These are phyloP conservation scores for Rhinogobio ventralis DNA, from an alignment of 2,797 vertebrate species.

Conservation along the genomic window DNA sequence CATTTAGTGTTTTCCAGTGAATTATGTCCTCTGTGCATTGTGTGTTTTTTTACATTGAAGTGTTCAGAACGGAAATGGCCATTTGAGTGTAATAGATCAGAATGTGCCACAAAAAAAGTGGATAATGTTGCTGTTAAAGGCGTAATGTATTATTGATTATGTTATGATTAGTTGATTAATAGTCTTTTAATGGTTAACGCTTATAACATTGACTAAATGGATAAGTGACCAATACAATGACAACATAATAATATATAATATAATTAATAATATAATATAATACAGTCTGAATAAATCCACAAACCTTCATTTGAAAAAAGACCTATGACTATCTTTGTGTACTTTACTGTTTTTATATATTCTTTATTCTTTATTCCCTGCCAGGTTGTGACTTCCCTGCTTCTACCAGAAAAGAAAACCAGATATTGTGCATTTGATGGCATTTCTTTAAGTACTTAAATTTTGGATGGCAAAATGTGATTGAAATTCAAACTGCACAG, in stretches of 20 bases:
- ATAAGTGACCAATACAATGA: too few relatives aligned
- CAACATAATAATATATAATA: too few relatives aligned
- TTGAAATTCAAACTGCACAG: not conserved
- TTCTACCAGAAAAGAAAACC: not conserved
- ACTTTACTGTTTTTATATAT: too few relatives aligned
- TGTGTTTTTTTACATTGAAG: too few relatives aligned
- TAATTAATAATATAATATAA: too few relatives aligned
- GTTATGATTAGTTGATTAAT: not conserved
- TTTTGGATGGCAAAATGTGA: not conserved
- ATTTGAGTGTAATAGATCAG: too few relatives aligned
- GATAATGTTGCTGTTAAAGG: not conserved
- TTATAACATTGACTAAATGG: not conserved
- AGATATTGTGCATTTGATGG: not conserved
- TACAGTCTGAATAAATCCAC: too few relatives aligned
- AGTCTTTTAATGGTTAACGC: not conserved
- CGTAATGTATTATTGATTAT: not conserved
- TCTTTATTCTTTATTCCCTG: too few relatives aligned
- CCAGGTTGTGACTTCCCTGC: not conserved
- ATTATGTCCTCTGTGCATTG: not conserved
- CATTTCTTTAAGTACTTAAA: not conserved
- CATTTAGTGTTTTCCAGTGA: conserved; percentile 1
- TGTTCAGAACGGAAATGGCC: too few relatives aligned
- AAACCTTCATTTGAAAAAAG: too few relatives aligned
- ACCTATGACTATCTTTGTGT: too few relatives aligned
- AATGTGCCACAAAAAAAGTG: too few relatives aligned